phyloP scores from a whole-genome alignment of 2,888 invertebrate genomes.

The Blera fallax region DNA sequence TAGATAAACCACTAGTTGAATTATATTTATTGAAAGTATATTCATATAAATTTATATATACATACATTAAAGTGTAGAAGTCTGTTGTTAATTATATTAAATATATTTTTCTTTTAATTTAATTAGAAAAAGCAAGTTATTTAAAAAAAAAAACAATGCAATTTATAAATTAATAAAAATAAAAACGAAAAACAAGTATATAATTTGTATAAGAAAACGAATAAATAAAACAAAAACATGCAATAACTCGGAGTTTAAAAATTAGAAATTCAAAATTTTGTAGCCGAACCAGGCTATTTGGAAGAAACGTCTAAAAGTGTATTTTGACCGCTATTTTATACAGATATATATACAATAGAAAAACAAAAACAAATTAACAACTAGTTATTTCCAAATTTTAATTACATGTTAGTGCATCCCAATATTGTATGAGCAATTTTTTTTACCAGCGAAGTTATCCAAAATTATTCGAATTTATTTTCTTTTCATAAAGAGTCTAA shows the following conservation, averaged over 20 bases:
- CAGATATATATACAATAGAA: conserved; percentile 57
- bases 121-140: conserved; percentile 37
- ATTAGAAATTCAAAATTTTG: conserved; percentile 43
- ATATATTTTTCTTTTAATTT: conserved; percentile 60
- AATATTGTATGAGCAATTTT: conserved; percentile 38
- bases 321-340: conserved; percentile 47
- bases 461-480: not conserved
- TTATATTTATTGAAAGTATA: conserved; percentile 68
- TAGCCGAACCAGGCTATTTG: conserved; percentile 18
- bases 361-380: conserved; percentile 2
- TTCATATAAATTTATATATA: conserved; percentile 74
- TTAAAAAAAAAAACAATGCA: conserved; percentile 14
- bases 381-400: conserved; percentile 13
- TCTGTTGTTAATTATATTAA: conserved; percentile 77
- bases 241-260: conserved; percentile 2
- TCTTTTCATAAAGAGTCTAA: too few relatives aligned
- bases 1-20: conserved; percentile 75
- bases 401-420: conserved; percentile 75
- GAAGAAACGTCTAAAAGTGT: conserved; percentile 6
- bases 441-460: conserved; percentile 48
- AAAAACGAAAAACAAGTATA: conserved; percentile 49
- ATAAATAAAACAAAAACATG: conserved; percentile 12
- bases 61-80: conserved; percentile 78
- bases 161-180: conserved; percentile 19
- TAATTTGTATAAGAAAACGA: conserved; percentile 67